Conservation (phyloP, 2,113 vertebrate species). For the Ochotona curzoniae region DNA sequence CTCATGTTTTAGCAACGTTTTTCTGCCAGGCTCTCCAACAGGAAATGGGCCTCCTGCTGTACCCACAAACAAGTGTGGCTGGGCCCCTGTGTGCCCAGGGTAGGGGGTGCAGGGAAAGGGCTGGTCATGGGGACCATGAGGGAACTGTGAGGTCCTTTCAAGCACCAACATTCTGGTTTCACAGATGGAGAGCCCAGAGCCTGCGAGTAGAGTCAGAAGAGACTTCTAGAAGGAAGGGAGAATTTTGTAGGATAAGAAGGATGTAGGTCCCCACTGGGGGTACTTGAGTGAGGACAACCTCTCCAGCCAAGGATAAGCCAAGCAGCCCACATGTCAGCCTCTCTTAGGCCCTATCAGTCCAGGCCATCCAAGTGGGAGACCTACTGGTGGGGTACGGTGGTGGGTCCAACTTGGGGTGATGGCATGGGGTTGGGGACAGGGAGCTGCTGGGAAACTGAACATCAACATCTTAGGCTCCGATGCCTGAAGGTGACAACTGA, state of each 20-base stretch:
- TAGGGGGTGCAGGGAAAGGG: no score
- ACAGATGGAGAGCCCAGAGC: not conserved
- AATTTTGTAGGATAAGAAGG: not conserved
- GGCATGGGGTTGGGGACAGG: rapidly evolving
- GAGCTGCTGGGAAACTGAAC: not conserved
- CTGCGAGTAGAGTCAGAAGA: not conserved
- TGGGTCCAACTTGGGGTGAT: not conserved
- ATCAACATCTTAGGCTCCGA: not conserved
- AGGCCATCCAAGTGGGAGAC: not conserved
- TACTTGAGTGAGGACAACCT: not conserved
- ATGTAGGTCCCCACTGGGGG: not conserved
- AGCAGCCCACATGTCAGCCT: not conserved
- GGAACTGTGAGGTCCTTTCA: not conserved
- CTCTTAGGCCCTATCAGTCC: not conserved
- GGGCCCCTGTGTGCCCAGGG: not conserved
- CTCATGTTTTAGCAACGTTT: not conserved
- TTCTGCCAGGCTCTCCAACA: not conserved
- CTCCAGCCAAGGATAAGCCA: not conserved
- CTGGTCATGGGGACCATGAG: not conserved
- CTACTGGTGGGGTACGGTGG: rapidly evolving
- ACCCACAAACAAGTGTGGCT: no score
- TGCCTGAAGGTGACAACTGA: not conserved
- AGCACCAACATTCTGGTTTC: not conserved
- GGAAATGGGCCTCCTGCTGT: not conserved
- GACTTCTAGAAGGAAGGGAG: not conserved